phyloP scores from a whole-genome alignment of 2,113 vertebrate species.

The Sialia sialis region DNA sequence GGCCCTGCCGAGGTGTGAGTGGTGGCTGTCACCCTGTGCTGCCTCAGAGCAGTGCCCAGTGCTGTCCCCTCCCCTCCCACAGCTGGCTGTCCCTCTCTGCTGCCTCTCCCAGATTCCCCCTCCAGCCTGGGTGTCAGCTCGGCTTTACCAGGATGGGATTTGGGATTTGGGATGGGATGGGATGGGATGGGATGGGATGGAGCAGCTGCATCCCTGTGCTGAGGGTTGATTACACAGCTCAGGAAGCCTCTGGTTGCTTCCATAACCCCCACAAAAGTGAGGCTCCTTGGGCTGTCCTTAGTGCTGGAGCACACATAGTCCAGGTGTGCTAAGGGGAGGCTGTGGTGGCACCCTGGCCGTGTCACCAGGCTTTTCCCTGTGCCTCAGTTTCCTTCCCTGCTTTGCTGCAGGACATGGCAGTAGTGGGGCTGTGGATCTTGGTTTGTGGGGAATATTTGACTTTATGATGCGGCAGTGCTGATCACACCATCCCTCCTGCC shows the following conservation, averaged over 20 bases:
- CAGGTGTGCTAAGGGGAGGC: not conserved
- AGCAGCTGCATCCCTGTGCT: no score
- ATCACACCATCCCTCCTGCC: not conserved
- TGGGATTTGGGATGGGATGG: not conserved
- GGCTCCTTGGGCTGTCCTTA: not conserved
- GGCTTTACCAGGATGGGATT: not conserved
- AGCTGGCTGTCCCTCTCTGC: not conserved
- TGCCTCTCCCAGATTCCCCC: not conserved
- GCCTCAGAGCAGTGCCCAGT: fast-evolving
- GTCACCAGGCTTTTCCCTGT: not conserved
- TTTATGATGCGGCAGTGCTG: fast-evolving
- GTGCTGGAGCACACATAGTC: fast-evolving
- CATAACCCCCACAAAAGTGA: fast-evolving
- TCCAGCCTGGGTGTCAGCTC: not conserved
- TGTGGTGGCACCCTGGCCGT: not conserved
- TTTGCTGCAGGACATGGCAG: fast-evolving
- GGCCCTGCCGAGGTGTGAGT: fast-evolving
- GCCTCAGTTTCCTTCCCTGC: not conserved
- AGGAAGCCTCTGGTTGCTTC: not conserved
- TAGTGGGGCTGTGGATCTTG: not conserved
- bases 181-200: no score
- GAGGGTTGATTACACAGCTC: not conserved
- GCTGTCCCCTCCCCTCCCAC: not conserved
- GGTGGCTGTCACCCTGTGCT: not conserved
- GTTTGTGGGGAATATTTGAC: not conserved